Evolutionary conservation across 2,797 vertebrate species (phyloP), one percentile per base, ranked within the genome.

Genomic region (Moxostoma hubbsi): DNA sequence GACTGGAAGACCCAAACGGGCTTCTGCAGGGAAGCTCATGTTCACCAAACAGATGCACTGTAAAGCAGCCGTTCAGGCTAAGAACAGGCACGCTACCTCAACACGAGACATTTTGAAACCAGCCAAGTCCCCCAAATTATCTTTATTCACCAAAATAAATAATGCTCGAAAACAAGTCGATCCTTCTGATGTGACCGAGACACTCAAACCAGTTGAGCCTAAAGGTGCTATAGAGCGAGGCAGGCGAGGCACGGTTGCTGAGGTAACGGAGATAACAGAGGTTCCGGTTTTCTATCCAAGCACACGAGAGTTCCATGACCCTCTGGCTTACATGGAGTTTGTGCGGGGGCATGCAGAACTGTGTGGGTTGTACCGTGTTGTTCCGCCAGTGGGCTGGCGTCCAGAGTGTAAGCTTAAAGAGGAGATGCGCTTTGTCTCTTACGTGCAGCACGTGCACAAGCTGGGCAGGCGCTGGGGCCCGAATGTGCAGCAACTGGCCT

Each of bases 321-420:
- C 97, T 0, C 90, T 99, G 93, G 93, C 94, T 87, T 99, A 97
- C 88, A 92, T 99, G 90, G 97, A 99, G 85, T 95, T 93, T 55
- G 94, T 96, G 83, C 95, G 95, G 86, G 94, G 95, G 89, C 95
- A 93, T 93, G 96, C 96, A 2, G 96, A 98, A 91, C 93, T 92
- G 80, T 94, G 94, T 50, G 98, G 98, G 74, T 95, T 98, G 94
- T 99, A 97, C 90, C 95, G 96, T 43, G 95, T 99, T 86, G 93
- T 96, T 81, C 98, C 98, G 5, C 97, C 98, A 11, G 82, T 93
- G 1, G 97, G 97, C 93, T 99, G 98, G 98, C 93, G 96, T 90
- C 98, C 98, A 0, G 98, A 99, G 93, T 98, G 98, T 93, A 99
- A 99, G 91, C 94, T 99, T 91, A 98, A 96, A 4, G 98, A 99